These are phyloP conservation scores for Drosophila ficusphila DNA, from an alignment of 1,140 invertebrate genomes.

Conservation along the genomic window DNA sequence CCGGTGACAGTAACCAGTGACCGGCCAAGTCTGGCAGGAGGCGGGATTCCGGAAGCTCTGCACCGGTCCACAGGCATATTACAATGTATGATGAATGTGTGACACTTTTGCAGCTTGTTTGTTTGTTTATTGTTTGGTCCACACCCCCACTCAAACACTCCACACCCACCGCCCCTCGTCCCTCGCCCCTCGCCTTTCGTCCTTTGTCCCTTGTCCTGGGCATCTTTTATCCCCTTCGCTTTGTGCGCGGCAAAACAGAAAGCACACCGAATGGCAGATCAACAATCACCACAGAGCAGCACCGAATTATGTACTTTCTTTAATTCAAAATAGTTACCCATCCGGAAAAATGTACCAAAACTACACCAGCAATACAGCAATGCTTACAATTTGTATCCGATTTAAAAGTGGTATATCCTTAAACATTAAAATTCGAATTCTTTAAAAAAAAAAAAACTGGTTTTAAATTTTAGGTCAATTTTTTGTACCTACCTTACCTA, in stretches of 20 bases:
- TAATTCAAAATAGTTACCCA: too few relatives aligned
- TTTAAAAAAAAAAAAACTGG: too few relatives aligned
- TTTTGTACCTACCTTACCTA: too few relatives aligned
- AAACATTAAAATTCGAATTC: too few relatives aligned
- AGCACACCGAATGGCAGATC: conserved; percentile 11
- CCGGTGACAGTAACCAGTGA: conserved; percentile 1
- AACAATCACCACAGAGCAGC: not conserved
- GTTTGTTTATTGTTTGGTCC: conserved; percentile 72
- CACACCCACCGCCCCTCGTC: not conserved
- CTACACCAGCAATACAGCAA: too few relatives aligned
- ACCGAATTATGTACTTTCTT: not conserved
- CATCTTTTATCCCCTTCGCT: not conserved
- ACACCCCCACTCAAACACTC: not conserved
- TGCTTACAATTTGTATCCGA: too few relatives aligned
- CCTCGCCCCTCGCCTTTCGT: not conserved
- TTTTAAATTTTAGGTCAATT: too few relatives aligned
- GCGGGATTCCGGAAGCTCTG: not conserved
- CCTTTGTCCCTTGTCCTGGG: too few relatives aligned
- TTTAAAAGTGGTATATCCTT: too few relatives aligned
- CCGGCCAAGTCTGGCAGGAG: not conserved
- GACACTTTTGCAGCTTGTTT: conserved; percentile 76
- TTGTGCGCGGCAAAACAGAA: conserved; percentile 14
- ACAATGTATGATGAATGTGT: conserved; percentile 72
- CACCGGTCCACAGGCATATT: conserved; percentile 24
- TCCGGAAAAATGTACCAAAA: too few relatives aligned